Evolutionary conservation across 2,113 vertebrate genomes (phyloP).

Genomic region (Corynorhinus townsendii): DNA sequence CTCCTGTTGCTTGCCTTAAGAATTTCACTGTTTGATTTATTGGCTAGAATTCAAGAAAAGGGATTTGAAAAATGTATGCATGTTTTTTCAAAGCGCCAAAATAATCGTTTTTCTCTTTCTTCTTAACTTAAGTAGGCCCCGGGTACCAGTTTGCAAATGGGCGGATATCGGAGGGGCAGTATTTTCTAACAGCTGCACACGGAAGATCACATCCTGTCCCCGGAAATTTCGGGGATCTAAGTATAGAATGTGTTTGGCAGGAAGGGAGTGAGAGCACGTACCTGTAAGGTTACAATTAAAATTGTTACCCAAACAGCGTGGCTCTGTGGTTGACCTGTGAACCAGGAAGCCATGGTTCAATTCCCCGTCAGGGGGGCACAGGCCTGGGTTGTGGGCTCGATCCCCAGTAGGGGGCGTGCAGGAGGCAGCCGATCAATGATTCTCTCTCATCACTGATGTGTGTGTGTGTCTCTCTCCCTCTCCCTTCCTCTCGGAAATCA

Average conservation of each 20-base stretch:
- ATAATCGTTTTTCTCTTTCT: background rate
- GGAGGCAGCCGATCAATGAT: background rate
- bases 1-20: background rate
- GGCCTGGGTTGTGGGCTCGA: background rate
- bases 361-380: background rate
- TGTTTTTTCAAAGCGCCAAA: background rate
- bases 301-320: background rate
- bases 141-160: background rate
- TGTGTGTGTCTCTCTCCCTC: background rate
- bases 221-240: background rate
- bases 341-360: background rate
- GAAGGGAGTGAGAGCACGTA: background rate
- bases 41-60: conserved; percentile 20
- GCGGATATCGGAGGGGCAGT: background rate
- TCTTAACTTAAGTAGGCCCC: background rate
- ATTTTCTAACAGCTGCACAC: background rate
- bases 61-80: background rate
- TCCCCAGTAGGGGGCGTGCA: background rate
- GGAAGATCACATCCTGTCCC: background rate
- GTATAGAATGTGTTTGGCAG: background rate
- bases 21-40: background rate
- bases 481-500: background rate
- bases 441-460: background rate
- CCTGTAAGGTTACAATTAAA: background rate
- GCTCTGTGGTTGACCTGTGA: background rate